Evolutionary conservation across 2,113 vertebrate genomes (phyloP).

Genomic region (Falcunculus frontatus): DNA sequence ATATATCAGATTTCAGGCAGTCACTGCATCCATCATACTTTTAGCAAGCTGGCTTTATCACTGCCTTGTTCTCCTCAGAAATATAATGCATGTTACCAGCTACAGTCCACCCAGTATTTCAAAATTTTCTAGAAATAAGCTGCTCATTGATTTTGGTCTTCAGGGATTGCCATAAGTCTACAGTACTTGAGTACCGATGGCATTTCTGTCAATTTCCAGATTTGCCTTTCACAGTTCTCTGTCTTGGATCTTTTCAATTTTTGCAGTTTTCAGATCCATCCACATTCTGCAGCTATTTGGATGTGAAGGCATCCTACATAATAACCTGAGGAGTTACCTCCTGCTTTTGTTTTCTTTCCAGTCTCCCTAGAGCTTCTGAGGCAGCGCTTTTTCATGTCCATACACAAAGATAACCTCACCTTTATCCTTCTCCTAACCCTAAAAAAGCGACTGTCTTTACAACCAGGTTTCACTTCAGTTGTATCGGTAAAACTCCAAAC

Average conservation of each 20-base stretch:
- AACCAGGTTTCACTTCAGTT: neutral
- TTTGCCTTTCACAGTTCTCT: neutral
- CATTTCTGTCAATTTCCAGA: neutral
- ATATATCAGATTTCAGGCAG: neutral
- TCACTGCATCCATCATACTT: neutral
- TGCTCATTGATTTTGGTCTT: neutral
- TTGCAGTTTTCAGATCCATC: neutral
- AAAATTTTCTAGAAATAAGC: neutral
- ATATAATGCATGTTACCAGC: neutral
- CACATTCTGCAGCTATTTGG: neutral
- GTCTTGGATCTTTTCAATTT: neutral
- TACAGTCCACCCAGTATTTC: neutral
- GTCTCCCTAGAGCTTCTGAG: neutral
- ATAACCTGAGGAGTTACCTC: neutral
- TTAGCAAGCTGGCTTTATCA: neutral
- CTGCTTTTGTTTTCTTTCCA: neutral
- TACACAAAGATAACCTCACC: neutral
- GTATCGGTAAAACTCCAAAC: neutral
- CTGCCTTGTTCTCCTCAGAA: neutral
- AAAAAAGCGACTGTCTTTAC: constrained; percentile 6
- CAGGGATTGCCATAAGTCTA: neutral
- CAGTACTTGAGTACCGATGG: neutral
- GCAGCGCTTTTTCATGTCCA: neutral
- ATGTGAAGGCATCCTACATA: neutral
- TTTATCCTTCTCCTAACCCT: neutral